Evolutionary conservation across 1,140 invertebrate species (phyloP).

Genomic region (Amyelois transitella): DNA sequence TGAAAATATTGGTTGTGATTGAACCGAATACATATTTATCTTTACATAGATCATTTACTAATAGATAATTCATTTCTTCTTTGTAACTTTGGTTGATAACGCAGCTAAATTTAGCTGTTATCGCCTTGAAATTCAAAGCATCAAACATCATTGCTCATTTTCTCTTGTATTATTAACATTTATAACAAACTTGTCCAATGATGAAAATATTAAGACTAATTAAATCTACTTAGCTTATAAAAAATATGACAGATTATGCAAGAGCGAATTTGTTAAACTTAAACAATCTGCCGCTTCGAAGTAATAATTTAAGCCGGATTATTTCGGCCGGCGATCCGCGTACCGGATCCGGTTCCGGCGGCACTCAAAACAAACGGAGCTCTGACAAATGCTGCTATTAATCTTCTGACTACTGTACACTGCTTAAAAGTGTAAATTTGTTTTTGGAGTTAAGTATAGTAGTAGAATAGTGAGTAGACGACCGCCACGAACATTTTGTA

Average conservation of each 20-base stretch:
- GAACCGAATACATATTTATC: too few species aligned
- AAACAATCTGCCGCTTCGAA: constrained; percentile 3
- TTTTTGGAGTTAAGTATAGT: constrained; percentile 19
- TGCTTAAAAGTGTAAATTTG: constrained; percentile 38
- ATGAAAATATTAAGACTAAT: too few species aligned
- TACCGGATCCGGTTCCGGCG: constrained; percentile 48
- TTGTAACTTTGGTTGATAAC: too few species aligned
- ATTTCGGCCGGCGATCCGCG: constrained; percentile 39
- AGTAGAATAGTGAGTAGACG: not conserved
- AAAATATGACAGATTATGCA: not conserved
- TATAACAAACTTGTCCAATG: too few species aligned
- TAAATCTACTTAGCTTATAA: too few species aligned
- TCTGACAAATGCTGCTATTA: constrained; percentile 55
- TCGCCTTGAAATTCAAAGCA: too few species aligned
- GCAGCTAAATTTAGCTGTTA: too few species aligned
- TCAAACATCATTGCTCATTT: too few species aligned
- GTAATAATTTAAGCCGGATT: constrained; percentile 50
- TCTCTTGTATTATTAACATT: too few species aligned
- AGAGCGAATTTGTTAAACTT: not conserved
- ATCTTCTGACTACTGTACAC: constrained; percentile 34
- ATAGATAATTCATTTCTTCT: too few species aligned
- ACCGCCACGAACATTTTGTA: not conserved
- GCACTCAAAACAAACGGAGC: constrained; percentile 56
- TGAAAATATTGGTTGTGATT: too few species aligned
- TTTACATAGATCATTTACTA: too few species aligned